Conservation (phyloP, 2,113 vertebrate species). For the Daubentonia madagascariensis region DNA sequence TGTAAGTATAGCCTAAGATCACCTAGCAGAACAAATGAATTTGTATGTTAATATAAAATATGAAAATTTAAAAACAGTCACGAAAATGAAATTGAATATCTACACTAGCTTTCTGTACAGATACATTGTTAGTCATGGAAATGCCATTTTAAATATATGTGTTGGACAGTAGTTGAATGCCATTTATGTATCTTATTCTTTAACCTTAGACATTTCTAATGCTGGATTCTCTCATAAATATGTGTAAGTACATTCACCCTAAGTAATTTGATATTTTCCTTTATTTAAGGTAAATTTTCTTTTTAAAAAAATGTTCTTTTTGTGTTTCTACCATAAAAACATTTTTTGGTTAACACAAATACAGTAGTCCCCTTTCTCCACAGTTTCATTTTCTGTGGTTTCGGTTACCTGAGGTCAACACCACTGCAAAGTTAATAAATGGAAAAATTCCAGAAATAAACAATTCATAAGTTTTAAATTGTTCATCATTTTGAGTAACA, state of each 20-base stretch:
- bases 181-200: background rate
- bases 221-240: conserved; percentile 11
- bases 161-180: background rate
- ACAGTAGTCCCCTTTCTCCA: background rate
- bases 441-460: background rate
- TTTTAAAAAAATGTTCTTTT: background rate
- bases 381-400: background rate
- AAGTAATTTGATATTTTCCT: background rate
- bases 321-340: background rate
- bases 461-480: background rate
- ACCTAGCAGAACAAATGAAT: conserved; percentile 28
- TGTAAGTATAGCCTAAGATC: background rate
- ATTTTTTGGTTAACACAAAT: background rate
- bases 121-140: background rate
- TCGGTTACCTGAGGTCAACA: background rate
- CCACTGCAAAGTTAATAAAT: background rate
- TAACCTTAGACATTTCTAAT: background rate
- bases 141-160: background rate
- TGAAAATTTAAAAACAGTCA: conserved; percentile 26
- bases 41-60: conserved; percentile 34
- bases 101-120: background rate
- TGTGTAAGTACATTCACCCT: background rate
- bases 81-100: background rate
- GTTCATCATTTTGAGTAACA: background rate
- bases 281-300: background rate